phyloP scores from a whole-genome alignment of 1,140 invertebrate genomes.

The Saxidomus purpurata region DNA sequence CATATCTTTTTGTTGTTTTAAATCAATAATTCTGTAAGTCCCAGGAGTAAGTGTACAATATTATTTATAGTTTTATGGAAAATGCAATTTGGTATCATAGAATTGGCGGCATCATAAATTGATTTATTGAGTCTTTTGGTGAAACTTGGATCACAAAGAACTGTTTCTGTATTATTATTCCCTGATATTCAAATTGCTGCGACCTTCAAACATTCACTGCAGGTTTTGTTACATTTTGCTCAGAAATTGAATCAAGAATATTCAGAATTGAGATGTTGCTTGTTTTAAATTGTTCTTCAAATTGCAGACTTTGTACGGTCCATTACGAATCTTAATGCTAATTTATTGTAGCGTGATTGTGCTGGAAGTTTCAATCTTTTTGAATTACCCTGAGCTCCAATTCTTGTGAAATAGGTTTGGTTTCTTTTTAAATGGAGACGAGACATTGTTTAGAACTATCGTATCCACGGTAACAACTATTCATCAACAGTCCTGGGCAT shows the following conservation, averaged over 20 bases:
- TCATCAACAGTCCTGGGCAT: no score
- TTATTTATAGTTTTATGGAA: constrained; percentile 34
- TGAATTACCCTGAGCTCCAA: no score
- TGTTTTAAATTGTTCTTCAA: no score
- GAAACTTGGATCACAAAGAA: neutral
- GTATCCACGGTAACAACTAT: no score
- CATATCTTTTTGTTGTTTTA: constrained; percentile 6
- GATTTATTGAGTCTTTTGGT: constrained; percentile 5
- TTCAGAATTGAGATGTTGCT: no score
- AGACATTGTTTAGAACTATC: no score
- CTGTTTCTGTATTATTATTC: neutral
- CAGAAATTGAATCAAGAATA: neutral
- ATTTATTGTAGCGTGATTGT: no score
- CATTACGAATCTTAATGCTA: no score
- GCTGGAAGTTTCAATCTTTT: no score
- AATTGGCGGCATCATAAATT: constrained; percentile 5
- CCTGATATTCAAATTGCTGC: constrained; percentile 12
- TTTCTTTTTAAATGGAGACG: no score
- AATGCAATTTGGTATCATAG: neutral
- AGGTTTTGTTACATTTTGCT: neutral
- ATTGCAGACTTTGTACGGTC: no score
- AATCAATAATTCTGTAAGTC: constrained; percentile 12
- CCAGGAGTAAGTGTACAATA: neutral
- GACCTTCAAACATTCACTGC: neutral
- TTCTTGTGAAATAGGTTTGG: no score